Evolutionary conservation across 2,797 vertebrate species (phyloP).

Genomic region (Phoebastria nigripes): DNA sequence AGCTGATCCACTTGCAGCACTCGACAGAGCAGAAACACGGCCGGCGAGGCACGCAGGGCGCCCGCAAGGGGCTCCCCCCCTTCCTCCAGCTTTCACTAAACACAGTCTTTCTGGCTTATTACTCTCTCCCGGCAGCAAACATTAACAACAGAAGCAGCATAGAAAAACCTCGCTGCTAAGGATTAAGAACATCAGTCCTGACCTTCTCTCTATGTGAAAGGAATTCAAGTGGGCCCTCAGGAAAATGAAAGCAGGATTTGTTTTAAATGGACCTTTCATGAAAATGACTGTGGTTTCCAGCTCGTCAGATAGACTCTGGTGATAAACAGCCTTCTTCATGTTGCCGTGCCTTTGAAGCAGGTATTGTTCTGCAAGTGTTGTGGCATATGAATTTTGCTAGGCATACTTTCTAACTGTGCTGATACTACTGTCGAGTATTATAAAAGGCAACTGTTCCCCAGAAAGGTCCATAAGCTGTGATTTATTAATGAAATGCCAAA

Average conservation of each 20-base stretch:
- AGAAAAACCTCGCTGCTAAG: neutral
- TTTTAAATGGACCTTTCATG: constrained; percentile 64
- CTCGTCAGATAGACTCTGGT: constrained; percentile 8
- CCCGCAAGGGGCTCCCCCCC: neutral
- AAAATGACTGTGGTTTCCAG: constrained; percentile 58
- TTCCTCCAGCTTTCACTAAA: neutral
- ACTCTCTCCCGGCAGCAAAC: constrained; percentile 47
- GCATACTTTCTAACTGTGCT: neutral
- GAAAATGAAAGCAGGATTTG: constrained; percentile 62
- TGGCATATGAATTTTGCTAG: constrained; percentile 5
- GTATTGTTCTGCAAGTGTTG: constrained; percentile 23
- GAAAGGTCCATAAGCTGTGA: neutral
- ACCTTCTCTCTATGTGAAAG: constrained; percentile 30
- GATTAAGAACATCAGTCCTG: constrained; percentile 58
- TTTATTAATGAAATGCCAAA: constrained; percentile 46
- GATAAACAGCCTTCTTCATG: constrained; percentile 57
- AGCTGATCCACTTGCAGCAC: neutral
- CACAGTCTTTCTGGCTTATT: constrained; percentile 34
- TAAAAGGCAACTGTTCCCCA: constrained; percentile 8
- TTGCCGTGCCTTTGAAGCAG: constrained; percentile 48
- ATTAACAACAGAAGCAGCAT: constrained; percentile 27
- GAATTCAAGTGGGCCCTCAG: constrained; percentile 62
- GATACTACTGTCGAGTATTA: neutral
- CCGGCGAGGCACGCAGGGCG: rapidly evolving
- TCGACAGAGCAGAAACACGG: neutral